phyloP scores from a whole-genome alignment of 2,888 invertebrate genomes.

The Pollenia amentaria region DNA sequence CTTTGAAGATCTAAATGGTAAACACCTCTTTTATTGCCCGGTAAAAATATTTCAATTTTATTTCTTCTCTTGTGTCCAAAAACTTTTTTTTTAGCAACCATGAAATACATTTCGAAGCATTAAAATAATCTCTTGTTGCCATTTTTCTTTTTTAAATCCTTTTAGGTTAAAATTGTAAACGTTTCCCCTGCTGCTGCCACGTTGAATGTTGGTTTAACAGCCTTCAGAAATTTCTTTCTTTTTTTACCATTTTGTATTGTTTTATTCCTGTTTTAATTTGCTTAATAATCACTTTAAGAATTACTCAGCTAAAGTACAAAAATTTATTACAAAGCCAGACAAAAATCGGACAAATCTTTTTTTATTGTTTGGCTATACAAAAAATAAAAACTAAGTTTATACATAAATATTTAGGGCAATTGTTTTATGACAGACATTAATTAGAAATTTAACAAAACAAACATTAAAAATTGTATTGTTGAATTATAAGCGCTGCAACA shows the following conservation, averaged over 20 bases:
- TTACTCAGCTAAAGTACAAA: constrained; percentile 6
- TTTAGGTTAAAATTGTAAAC: constrained; percentile 1
- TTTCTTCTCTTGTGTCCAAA: background rate
- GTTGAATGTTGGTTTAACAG: too few species aligned
- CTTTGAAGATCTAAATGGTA: background rate
- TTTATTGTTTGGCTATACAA: background rate
- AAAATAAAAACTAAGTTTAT: background rate
- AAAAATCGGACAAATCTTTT: background rate
- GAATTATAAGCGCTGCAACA: background rate
- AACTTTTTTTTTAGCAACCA: background rate
- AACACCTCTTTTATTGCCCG: constrained; percentile 22
- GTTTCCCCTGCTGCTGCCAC: too few species aligned
- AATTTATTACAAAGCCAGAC: constrained; percentile 1
- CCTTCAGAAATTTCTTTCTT: background rate
- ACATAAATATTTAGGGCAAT: constrained; percentile 41
- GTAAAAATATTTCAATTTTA: constrained; percentile 53
- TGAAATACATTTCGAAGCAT: background rate
- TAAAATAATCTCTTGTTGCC: constrained; percentile 13
- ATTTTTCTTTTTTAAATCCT: constrained; percentile 4
- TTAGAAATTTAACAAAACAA: background rate
- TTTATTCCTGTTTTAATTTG: constrained; percentile 28
- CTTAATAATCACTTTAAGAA: constrained; percentile 15
- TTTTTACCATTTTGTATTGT: constrained; percentile 25
- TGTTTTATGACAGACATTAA: constrained; percentile 44
- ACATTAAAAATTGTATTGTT: background rate